Base-by-base conservation (phyloP, 1,140 invertebrate genomes). In the Diprion similis region DNA sequence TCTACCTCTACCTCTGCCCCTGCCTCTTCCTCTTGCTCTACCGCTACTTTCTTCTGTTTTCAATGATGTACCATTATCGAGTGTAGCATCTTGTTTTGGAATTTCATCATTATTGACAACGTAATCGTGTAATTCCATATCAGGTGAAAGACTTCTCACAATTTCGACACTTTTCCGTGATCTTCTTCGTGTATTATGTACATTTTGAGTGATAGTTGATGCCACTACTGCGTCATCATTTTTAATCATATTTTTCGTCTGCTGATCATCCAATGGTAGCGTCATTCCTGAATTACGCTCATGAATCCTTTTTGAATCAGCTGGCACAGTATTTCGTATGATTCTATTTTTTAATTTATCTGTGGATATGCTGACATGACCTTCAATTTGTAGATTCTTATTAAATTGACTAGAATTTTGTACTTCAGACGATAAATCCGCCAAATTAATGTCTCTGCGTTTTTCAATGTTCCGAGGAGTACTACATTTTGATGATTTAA, bases 381-480 rank as follows among this genome's bases (percentile, higher is more conserved):
- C 51, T 17, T 59, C 51, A 4, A 13, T 17, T 59, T 8, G 51
- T 59, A 59, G 51, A 59, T 46, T 24, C 0, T 45, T 66, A n/a
- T 68, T 46, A 71, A 10, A 67, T 11, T 66, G 72, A 48, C 19
- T 66, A n/a, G 13, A 46, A 13, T 11, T n/a, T 72, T 70, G 11
- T 45, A 71, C 71, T 69, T 65, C 73, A 68, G 19, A 10, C 10
- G 77, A 78, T 80, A 15, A 78, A 78, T 79, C 78, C 69, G 67
- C 66, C 73, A 70, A 51, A 65, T 68, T n/a, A 66, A 71, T 76
- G 19, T 46, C 51, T 66, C 2, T 8, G 47, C 47, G 66, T 66
- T 46, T n/a, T 46, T 15, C 10, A 46, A 15, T 18, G 68, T 68
- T 11, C 15, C 7, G 48, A 47, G 68, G 18, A 73, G 10, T 68